Percentiles rank a stretch among this genome's conserved stretches.
Evolutionary conservation across 2,888 invertebrate genomes (phyloP).

Genomic region (Rhingia campestris): DNA sequence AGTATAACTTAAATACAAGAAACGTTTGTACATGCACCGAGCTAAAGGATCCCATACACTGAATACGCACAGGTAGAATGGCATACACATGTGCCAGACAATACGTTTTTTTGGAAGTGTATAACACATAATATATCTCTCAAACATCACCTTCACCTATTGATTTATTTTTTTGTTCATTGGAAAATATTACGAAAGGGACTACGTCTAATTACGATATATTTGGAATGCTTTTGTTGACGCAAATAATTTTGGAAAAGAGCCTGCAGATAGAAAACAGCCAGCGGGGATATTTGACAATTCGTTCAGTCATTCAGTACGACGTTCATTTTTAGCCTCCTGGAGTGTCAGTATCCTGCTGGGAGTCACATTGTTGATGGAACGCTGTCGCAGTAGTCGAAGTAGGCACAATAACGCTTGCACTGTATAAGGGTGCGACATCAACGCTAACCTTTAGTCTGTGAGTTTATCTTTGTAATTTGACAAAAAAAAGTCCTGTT

Average conservation of each 20-base stretch:
- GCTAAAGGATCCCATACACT: slow-evolving; percentile 1
- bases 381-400: slow-evolving; percentile 33
- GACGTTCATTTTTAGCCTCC: slow-evolving; percentile 68
- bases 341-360: slow-evolving; percentile 65
- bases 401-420: slow-evolving; percentile 32
- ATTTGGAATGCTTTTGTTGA: slow-evolving; percentile 30
- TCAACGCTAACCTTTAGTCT: slow-evolving; percentile 42
- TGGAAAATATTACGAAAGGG: slow-evolving; percentile 46
- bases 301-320: slow-evolving; percentile 52
- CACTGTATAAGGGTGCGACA: slow-evolving; percentile 24
- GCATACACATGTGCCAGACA: slow-evolving; percentile 21
- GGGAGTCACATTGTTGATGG: slow-evolving; percentile 48
- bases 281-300: slow-evolving; percentile 66
- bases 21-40: slow-evolving; percentile 23
- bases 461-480: slow-evolving; percentile 15
- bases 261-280: slow-evolving; percentile 65
- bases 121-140: slow-evolving; percentile 32
- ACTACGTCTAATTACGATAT: slow-evolving; percentile 59
- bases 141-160: slow-evolving; percentile 13
- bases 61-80: slow-evolving; percentile 30
- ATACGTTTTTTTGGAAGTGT: slow-evolving; percentile 10
- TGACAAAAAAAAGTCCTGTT: slow-evolving; percentile 1
- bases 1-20: slow-evolving; percentile 24
- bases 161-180: slow-evolving; percentile 38
- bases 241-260: slow-evolving; percentile 26